phyloP scores from a whole-genome alignment of 2,888 invertebrate species.

The Bellardia bayeri region DNA sequence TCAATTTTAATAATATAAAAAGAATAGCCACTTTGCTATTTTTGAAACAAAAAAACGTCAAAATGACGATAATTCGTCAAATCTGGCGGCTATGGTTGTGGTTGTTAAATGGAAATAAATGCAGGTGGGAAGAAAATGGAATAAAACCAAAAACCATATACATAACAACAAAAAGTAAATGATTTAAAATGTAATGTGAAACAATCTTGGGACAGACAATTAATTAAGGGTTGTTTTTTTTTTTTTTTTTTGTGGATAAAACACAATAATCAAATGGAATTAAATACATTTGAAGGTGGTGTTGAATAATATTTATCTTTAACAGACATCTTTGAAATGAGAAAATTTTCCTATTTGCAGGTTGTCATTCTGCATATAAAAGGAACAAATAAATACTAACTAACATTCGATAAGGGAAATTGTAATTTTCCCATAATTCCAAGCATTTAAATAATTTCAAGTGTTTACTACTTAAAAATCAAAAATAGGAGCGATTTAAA shows the following conservation, averaged over 20 bases:
- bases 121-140: slow-evolving; percentile 24
- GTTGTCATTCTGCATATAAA: too few species aligned
- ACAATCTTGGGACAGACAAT: not conserved
- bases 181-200: not conserved
- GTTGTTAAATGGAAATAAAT: not conserved
- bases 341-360: not conserved
- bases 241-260: too few species aligned
- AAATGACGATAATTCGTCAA: not conserved
- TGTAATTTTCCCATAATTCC: too few species aligned
- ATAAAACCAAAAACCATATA: slow-evolving; percentile 1
- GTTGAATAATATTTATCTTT: not conserved
- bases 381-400: too few species aligned
- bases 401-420: too few species aligned
- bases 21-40: too few species aligned
- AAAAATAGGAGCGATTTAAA: too few species aligned
- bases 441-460: too few species aligned
- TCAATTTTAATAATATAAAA: too few species aligned
- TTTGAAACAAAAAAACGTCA: not conserved
- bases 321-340: not conserved
- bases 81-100: slow-evolving; percentile 39
- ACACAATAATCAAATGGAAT: too few species aligned
- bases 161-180: slow-evolving; percentile 25
- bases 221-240: slow-evolving; percentile 20
- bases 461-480: too few species aligned
- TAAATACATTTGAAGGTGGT: not conserved